Evolutionary conservation across 2,888 invertebrate species (phyloP).

Genomic region (Troides helena): DNA sequence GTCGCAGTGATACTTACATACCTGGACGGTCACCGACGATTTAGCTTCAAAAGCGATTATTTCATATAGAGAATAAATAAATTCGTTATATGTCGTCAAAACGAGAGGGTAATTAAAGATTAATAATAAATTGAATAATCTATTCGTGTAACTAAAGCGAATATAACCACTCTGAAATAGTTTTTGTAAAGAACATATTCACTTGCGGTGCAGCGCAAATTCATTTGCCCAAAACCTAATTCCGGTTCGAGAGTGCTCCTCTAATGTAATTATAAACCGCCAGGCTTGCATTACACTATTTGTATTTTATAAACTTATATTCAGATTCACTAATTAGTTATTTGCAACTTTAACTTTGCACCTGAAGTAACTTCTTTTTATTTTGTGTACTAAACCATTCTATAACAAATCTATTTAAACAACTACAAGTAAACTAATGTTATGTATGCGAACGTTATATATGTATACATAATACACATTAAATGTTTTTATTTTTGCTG

Average conservation of each 20-base stretch:
- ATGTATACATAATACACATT: too few relatives aligned
- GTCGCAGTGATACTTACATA: too few relatives aligned
- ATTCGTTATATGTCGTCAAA: too few relatives aligned
- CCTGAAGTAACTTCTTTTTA: neutral
- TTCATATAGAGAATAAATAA: too few relatives aligned
- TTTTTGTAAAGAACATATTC: conserved; percentile 16
- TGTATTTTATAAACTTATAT: conserved; percentile 29
- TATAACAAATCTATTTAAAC: too few relatives aligned
- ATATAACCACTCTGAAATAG: conserved; percentile 13
- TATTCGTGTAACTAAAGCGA: neutral
- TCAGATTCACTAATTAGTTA: neutral
- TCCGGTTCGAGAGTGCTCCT: conserved; percentile 26
- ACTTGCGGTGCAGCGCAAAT: conserved; percentile 12
- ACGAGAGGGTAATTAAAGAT: neutral
- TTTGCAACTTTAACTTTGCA: neutral
- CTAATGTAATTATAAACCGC: conserved; percentile 32
- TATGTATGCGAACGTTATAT: too few relatives aligned
- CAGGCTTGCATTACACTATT: conserved; percentile 29
- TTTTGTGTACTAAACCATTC: neutral
- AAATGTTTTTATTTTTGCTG: too few relatives aligned
- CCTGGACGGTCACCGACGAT: too few relatives aligned
- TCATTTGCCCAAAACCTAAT: conserved; percentile 22
- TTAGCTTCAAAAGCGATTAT: too few relatives aligned
- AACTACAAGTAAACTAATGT: too few relatives aligned
- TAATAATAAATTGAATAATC: neutral